phyloP scores from a whole-genome alignment of 53 echinoderm and acorn worm genomes.

The Patiria pectinifera region DNA sequence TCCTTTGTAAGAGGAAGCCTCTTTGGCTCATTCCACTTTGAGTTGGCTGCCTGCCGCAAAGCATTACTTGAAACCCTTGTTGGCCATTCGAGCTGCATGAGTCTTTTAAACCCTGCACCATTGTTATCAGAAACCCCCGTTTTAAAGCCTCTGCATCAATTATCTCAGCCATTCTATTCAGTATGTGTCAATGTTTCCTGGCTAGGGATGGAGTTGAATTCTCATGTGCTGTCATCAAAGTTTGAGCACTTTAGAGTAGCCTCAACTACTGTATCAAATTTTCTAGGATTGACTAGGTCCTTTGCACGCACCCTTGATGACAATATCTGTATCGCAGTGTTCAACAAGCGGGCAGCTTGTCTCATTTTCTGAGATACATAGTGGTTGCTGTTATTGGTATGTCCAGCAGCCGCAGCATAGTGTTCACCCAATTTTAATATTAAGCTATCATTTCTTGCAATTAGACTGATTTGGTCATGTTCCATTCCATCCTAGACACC shows the following conservation, averaged over 20 bases:
- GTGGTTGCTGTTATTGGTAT: conserved; percentile 40
- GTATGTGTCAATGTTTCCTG: conserved; percentile 47
- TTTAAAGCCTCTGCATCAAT: conserved; percentile 35
- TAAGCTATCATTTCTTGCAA: conserved; percentile 24
- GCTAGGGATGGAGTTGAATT: conserved; percentile 49
- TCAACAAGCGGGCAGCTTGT: conserved; percentile 27
- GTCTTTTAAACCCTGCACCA: conserved; percentile 36
- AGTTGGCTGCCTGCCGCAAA: conserved; percentile 23
- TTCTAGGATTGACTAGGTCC: conserved; percentile 43
- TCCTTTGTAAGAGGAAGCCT: conserved; percentile 54
- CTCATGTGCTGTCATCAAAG: conserved; percentile 40
- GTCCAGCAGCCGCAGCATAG: conserved; percentile 16
- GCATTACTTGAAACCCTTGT: conserved; percentile 38
- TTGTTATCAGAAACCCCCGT: not conserved
- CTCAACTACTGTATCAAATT: conserved; percentile 55
- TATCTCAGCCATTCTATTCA: conserved; percentile 58
- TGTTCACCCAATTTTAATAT: conserved; percentile 52
- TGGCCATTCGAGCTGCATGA: conserved; percentile 57
- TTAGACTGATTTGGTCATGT: conserved; percentile 16
- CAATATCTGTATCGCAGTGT: not conserved
- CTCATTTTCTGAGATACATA: conserved; percentile 50
- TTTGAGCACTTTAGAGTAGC: conserved; percentile 44
- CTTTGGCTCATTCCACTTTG: conserved; percentile 35
- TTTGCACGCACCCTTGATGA: no score
- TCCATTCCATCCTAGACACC: conserved; percentile 42